These are phyloP conservation scores for Hydrolagus affinis DNA, from an alignment of 2,113 vertebrate species.

Conservation along the genomic window DNA sequence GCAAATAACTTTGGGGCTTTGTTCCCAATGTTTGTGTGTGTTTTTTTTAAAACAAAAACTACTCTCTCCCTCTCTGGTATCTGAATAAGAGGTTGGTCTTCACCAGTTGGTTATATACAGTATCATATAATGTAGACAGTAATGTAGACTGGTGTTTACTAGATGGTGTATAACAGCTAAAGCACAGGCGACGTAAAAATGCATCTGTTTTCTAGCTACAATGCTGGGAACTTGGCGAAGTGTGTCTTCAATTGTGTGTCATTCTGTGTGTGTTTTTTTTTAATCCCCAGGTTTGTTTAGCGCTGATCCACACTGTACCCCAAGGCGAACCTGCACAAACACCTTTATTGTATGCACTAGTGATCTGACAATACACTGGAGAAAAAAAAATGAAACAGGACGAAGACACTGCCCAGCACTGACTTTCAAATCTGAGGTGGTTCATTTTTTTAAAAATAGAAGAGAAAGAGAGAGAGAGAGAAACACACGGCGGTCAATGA, in stretches of 20 bases:
- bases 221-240: not conserved
- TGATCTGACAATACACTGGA: slow-evolving; percentile 27
- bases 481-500: not conserved
- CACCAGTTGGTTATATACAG: not conserved
- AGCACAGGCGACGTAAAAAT: not conserved
- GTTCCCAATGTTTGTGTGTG: not conserved
- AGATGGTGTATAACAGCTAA: not conserved
- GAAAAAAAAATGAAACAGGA: not conserved
- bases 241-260: not conserved
- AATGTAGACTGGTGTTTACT: not conserved
- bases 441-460: not conserved
- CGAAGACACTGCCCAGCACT: not conserved
- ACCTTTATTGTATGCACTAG: slow-evolving; percentile 12
- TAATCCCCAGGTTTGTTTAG: not conserved
- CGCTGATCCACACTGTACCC: not conserved
- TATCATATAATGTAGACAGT: too few relatives aligned
- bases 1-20: not conserved
- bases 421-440: not conserved
- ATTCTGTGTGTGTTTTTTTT: not conserved
- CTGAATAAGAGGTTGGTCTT: too few relatives aligned
- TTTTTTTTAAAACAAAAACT: too few relatives aligned
- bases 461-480: too few relatives aligned
- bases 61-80: too few relatives aligned
- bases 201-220: not conserved
- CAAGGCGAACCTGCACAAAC: not conserved